Conservation (phyloP, 2,113 vertebrate species). For the Barnardius zonarius region DNA sequence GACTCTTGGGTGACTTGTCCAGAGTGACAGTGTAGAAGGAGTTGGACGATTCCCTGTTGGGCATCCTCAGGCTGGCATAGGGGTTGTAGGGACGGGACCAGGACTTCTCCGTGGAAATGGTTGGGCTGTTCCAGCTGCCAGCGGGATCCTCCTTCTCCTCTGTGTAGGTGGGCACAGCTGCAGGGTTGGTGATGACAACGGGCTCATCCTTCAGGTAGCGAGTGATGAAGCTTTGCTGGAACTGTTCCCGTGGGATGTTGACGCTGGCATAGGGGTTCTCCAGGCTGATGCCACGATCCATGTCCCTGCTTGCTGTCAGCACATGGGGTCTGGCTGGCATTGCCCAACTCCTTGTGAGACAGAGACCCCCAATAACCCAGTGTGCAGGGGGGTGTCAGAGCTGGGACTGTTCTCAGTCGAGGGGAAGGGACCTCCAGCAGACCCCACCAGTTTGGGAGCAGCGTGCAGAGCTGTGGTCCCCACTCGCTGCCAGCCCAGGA, state of each 20-base stretch:
- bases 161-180: background rate
- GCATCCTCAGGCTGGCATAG: conserved; percentile 56
- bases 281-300: conserved; percentile 73
- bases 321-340: rapidly evolving
- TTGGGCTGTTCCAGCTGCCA: background rate
- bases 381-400: background rate
- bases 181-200: conserved; percentile 66
- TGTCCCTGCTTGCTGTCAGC: background rate
- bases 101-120: background rate
- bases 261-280: conserved; percentile 79
- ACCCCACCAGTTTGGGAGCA: background rate
- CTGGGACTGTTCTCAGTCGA: rapidly evolving
- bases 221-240: conserved; percentile 71
- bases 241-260: conserved; percentile 77
- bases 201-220: conserved; percentile 62
- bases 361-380: background rate
- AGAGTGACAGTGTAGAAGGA: conserved; percentile 62
- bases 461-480: background rate
- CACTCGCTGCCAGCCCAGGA: background rate
- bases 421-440: background rate
- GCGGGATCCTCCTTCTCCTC: background rate
- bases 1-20: conserved; percentile 30
- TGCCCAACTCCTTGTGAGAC: background rate
- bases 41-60: background rate
- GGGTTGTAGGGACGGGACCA: conserved; percentile 71